Evolutionary conservation across 37 sponge, comb jelly and placozoan species (phyloP).

Genomic region (Ephydatia muelleri): DNA sequence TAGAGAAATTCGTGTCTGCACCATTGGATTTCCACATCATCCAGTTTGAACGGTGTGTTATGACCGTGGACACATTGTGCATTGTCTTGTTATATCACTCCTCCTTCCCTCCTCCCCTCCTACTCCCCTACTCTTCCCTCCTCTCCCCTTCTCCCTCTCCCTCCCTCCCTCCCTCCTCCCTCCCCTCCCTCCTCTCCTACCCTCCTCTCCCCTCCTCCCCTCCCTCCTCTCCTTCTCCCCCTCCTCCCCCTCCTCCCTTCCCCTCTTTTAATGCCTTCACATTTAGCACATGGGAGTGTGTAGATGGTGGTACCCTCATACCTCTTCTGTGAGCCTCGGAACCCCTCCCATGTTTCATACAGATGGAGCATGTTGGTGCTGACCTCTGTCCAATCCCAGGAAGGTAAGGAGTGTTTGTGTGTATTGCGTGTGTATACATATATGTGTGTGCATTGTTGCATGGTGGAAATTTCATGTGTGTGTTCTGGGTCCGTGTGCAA

Average conservation of each 20-base stretch:
- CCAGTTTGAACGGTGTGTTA: not conserved
- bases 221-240: slow-evolving; percentile 8
- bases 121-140: no score
- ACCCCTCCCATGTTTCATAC: slow-evolving; percentile 26
- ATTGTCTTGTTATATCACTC: no score
- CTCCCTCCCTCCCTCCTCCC: not conserved
- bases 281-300: slow-evolving; percentile 7
- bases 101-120: no score
- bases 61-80: not conserved
- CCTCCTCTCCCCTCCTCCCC: no score
- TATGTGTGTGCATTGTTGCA: not conserved
- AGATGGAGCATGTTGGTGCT: slow-evolving; percentile 41
- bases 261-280: not conserved
- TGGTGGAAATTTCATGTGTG: no score
- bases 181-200: no score
- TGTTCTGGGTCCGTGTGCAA: no score
- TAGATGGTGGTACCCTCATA: not conserved
- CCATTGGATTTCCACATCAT: not conserved
- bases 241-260: not conserved
- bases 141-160: not conserved
- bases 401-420: not conserved
- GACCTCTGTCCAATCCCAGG: slow-evolving; percentile 14
- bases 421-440: not conserved
- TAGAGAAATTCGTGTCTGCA: not conserved
- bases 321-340: slow-evolving; percentile 7